Percentiles rank a stretch among this genome's conserved stretches.
phyloP scores from a whole-genome alignment of 2,888 invertebrate species.

The Heliconius erato region DNA sequence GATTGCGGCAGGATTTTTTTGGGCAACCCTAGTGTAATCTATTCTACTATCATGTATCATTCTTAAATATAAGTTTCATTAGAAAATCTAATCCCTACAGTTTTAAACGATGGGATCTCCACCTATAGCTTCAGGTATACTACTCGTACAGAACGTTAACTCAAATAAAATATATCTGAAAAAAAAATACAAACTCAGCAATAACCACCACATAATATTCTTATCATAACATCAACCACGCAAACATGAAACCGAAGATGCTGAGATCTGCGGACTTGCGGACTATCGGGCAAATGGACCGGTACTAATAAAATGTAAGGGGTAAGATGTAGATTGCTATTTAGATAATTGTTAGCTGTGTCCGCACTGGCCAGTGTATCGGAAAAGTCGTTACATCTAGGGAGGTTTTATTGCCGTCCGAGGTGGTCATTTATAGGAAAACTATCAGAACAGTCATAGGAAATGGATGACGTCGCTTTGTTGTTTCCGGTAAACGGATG shows the following conservation, averaged over 20 bases:
- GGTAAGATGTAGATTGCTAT: slow-evolving; percentile 87
- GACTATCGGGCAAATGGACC: slow-evolving; percentile 83
- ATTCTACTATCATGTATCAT: no score
- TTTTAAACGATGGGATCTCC: no score
- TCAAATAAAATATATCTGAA: not conserved
- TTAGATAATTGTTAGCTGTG: slow-evolving; percentile 85
- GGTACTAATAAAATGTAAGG: slow-evolving; percentile 86
- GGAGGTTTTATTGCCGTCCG: slow-evolving; percentile 78
- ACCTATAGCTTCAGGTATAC: no score
- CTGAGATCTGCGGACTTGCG: slow-evolving; percentile 78
- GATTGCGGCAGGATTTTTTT: no score
- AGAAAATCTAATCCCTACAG: no score
- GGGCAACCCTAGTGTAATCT: no score
- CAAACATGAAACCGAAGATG: slow-evolving; percentile 74
- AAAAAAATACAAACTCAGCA: slow-evolving; percentile 52
- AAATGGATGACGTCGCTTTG: slow-evolving; percentile 78
- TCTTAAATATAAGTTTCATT: no score
- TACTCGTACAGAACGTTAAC: not conserved
- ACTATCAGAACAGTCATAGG: slow-evolving; percentile 75
- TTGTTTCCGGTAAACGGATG: slow-evolving; percentile 60
- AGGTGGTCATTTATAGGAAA: slow-evolving; percentile 83
- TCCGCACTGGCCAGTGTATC: slow-evolving; percentile 80
- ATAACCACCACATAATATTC: slow-evolving; percentile 67
- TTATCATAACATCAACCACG: slow-evolving; percentile 80
- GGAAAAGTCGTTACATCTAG: slow-evolving; percentile 79